Percentiles rank a stretch among this genome's conserved stretches.
phyloP scores from a whole-genome alignment of 2,888 invertebrate genomes.

The Sialis fuliginosa region DNA sequence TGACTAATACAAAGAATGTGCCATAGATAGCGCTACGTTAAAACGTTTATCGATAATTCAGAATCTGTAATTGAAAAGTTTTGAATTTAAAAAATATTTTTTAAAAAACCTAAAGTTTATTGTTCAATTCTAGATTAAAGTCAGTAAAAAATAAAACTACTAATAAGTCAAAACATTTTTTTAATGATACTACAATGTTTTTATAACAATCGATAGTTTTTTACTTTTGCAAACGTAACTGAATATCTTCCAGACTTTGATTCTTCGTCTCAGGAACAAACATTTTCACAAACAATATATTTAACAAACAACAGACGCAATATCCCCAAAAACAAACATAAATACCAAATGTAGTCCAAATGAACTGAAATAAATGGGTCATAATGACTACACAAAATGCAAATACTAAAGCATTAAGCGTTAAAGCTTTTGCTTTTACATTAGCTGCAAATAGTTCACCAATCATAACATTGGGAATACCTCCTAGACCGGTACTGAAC shows the following conservation, averaged over 20 bases:
- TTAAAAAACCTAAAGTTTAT: too few relatives aligned
- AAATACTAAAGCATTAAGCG: slow-evolving; percentile 32
- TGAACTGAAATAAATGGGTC: slow-evolving; percentile 28
- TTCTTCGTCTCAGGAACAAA: slow-evolving; percentile 53
- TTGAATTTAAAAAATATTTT: neutral
- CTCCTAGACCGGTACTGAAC: slow-evolving; percentile 31
- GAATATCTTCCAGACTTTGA: slow-evolving; percentile 49
- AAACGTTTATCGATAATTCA: too few relatives aligned
- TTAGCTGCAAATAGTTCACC: slow-evolving; percentile 35
- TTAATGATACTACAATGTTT: too few relatives aligned
- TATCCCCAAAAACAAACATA: slow-evolving; percentile 49
- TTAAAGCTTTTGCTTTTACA: slow-evolving; percentile 34
- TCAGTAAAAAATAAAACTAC: too few relatives aligned
- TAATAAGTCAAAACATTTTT: too few relatives aligned
- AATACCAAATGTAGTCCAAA: slow-evolving; percentile 37
- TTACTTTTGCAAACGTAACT: slow-evolving; percentile 15
- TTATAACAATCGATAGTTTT: too few relatives aligned
- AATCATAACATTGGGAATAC: slow-evolving; percentile 29
- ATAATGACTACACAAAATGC: slow-evolving; percentile 28
- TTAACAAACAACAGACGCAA: slow-evolving; percentile 35
- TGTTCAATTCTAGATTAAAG: too few relatives aligned
- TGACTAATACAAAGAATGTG: too few relatives aligned
- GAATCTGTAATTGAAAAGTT: too few relatives aligned
- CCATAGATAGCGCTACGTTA: too few relatives aligned
- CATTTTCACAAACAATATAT: slow-evolving; percentile 37